These are phyloP conservation scores for Rhinella marina DNA, from an alignment of 2,797 vertebrate species.

Conservation along the genomic window DNA sequence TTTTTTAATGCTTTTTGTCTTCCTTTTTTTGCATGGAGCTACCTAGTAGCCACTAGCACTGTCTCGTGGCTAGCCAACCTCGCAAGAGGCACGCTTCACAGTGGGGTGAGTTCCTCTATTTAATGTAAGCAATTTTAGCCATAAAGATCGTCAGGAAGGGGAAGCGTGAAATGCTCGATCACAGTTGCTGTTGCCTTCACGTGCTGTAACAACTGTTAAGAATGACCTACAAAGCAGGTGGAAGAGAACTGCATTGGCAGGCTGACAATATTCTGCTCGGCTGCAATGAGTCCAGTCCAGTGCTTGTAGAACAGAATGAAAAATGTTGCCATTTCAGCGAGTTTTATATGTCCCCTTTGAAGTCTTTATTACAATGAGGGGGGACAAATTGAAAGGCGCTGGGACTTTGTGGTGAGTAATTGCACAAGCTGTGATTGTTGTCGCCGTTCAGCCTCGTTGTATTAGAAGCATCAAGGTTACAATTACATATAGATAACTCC, in stretches of 20 bases:
- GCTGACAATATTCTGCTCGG: slow-evolving; percentile 47
- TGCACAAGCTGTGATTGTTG: slow-evolving; percentile 62
- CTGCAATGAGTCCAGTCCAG: slow-evolving; percentile 43
- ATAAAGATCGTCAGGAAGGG: slow-evolving; percentile 61
- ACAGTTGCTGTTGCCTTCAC: slow-evolving; percentile 70
- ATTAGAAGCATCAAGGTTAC: slow-evolving; percentile 53
- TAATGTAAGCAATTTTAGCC: slow-evolving; percentile 69
- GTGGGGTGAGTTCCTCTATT: slow-evolving; percentile 82
- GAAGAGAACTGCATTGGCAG: slow-evolving; percentile 64
- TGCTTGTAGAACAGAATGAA: slow-evolving; percentile 56
- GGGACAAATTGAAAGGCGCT: slow-evolving; percentile 66
- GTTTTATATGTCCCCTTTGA: slow-evolving; percentile 69
- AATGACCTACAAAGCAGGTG: slow-evolving; percentile 70
- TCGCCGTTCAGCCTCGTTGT: slow-evolving; percentile 60
- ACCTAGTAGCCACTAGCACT: slow-evolving; percentile 73
- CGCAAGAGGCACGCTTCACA: slow-evolving; percentile 76
- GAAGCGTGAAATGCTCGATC: slow-evolving; percentile 69
- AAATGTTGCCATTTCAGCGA: slow-evolving; percentile 65
- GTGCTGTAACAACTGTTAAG: slow-evolving; percentile 67
- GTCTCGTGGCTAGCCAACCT: slow-evolving; percentile 72
- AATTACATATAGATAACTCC: slow-evolving; percentile 64
- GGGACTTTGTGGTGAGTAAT: slow-evolving; percentile 69
- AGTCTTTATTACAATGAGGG: slow-evolving; percentile 68
- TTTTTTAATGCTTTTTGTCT: slow-evolving; percentile 64
- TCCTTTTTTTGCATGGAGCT: slow-evolving; percentile 73